phyloP scores from a whole-genome alignment of 1,140 invertebrate species.

The Muscidifurax raptorellus region DNA sequence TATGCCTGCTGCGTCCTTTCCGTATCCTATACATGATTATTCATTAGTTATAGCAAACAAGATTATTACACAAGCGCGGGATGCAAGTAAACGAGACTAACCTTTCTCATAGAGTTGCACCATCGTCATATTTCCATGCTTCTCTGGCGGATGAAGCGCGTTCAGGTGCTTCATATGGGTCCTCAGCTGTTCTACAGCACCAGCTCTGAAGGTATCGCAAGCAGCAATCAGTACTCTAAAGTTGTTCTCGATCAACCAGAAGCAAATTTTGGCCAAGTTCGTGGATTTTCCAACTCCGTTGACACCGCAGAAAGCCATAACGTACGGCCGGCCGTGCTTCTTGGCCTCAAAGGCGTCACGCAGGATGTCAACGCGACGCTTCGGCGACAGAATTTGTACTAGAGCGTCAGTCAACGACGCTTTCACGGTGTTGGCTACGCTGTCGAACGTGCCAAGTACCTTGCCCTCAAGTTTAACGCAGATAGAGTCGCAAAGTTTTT shows the following conservation, averaged over 20 bases:
- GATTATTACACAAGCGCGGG: too few relatives aligned
- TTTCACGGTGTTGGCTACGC: slow-evolving; percentile 89
- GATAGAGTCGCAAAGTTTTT: slow-evolving; percentile 96
- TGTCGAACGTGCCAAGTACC: slow-evolving; percentile 95
- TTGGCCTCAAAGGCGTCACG: slow-evolving; percentile 95
- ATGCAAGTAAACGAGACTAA: neutral
- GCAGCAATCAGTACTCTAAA: slow-evolving; percentile 97
- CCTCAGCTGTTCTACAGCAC: slow-evolving; percentile 98
- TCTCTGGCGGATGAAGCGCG: slow-evolving; percentile 90
- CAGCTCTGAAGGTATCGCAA: slow-evolving; percentile 99
- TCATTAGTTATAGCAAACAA: neutral
- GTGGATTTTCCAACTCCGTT: slow-evolving; percentile 99
- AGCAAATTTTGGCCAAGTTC: slow-evolving; percentile 99
- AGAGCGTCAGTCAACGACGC: slow-evolving; percentile 87
- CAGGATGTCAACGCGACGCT: slow-evolving; percentile 96
- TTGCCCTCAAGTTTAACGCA: slow-evolving; percentile 95
- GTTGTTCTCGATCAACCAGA: slow-evolving; percentile 99
- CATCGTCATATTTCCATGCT: slow-evolving; percentile 84
- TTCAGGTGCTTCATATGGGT: slow-evolving; percentile 97
- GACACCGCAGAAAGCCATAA: slow-evolving; percentile 98
- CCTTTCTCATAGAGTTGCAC: slow-evolving; percentile 97
- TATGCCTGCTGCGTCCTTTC: slow-evolving; percentile 98
- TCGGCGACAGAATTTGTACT: slow-evolving; percentile 95
- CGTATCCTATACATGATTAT: slow-evolving; percentile 81
- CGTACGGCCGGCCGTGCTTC: slow-evolving; percentile 89